Percentiles rank a stretch among this genome's conserved stretches.
phyloP scores from a whole-genome alignment of 2,113 vertebrate genomes.

The Bubo blakistoni region DNA sequence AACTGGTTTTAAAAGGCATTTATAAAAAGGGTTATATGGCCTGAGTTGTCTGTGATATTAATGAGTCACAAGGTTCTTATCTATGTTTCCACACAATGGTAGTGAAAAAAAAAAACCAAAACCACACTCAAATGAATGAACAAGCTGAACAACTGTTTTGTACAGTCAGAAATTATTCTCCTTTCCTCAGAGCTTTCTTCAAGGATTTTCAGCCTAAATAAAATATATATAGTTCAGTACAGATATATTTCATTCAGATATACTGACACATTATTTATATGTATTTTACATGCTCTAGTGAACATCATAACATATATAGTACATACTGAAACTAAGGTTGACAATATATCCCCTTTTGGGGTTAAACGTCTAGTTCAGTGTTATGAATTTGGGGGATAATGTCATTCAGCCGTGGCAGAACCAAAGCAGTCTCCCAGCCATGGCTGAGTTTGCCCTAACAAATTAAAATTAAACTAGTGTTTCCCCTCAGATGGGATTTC shows the following conservation, averaged over 20 bases:
- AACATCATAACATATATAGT: slow-evolving; percentile 45
- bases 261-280: slow-evolving; percentile 51
- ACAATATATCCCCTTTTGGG: slow-evolving; percentile 46
- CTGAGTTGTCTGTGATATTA: background rate
- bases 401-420: slow-evolving; percentile 29
- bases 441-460: slow-evolving; percentile 30
- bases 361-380: slow-evolving; percentile 46
- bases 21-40: background rate
- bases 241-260: slow-evolving; percentile 38
- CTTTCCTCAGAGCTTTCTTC: background rate
- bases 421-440: slow-evolving; percentile 41
- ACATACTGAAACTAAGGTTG: slow-evolving; percentile 33
- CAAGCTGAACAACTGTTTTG: background rate
- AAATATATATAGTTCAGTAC: background rate
- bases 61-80: background rate
- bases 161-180: background rate
- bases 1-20: background rate
- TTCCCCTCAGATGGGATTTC: slow-evolving; percentile 50
- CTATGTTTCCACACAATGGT: background rate
- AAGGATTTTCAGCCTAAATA: slow-evolving; percentile 26
- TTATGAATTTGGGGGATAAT: slow-evolving; percentile 63
- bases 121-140: background rate
- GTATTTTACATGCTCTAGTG: slow-evolving; percentile 47
- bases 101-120: background rate
- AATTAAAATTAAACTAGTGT: slow-evolving; percentile 58